Evolutionary conservation across 2,797 vertebrate species (phyloP), one percentile per base, ranked within the genome.

Genomic region (Myotis planiceps): DNA sequence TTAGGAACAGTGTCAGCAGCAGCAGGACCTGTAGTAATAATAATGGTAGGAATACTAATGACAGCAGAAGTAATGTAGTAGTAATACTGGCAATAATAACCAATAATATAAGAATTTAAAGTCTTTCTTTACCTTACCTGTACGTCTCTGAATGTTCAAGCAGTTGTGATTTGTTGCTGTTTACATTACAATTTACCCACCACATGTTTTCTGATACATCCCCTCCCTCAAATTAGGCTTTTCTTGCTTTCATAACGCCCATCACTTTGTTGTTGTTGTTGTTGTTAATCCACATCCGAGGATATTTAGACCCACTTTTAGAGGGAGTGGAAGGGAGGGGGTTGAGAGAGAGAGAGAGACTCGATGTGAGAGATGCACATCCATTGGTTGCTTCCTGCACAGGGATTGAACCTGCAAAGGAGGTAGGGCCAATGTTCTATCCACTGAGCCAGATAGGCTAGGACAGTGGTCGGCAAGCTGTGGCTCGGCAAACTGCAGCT

Each of bases 401-500:
- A 60, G 58, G 12, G 58, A 60, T 29, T 60, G 58, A 60, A 60
- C 5, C 27, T 60, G 27, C 58, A 60, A 29, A 60, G 27, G 58
- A 29, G 27, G 27, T 60, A 29, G 58, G 27, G 27, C 58, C 13
- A 29, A 6, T 60, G 12, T 60, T 29, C 27, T 60, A 14, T 14
- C 27, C 58, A 29, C 12, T 29, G 27, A 60, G 27, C 12, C 27
- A 29, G 29, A 60, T 14, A 60, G 55, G 55, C 10, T 27, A 49
- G 47, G 47, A 45, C 13, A 45, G 13, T 42, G 42, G 42, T 42
- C 9, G 42, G 42, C 42, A 10, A 42, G 42, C 42, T 10, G 42
- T 42, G 42, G 9, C 42, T 42, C 2, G 0, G 42, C 42, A 10
- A 42, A 42, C 42, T 0, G 1, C 13, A 4, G 45, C 13, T 5